Evolutionary conservation across 2,113 vertebrate genomes (phyloP), one percentile per base, ranked within the genome.

Genomic region (Fulmarus glacialis): DNA sequence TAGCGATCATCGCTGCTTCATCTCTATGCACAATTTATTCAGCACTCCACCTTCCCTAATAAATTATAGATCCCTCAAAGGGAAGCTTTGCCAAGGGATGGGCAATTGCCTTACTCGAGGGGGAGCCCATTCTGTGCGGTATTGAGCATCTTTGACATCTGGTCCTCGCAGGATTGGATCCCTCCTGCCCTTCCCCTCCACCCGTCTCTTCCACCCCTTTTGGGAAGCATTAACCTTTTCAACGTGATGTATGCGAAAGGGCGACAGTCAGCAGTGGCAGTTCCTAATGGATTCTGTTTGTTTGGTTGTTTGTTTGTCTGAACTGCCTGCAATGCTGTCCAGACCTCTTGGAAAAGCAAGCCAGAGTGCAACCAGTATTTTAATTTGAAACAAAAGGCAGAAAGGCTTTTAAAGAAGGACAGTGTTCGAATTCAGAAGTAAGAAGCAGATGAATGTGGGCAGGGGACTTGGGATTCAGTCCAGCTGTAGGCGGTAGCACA

Each of bases 191-290:
- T 92, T 94, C 92, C 90, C 91, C 84, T 94, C 86, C 6, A 0
- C 89, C 67, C 62, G 2, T 89, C 94, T 81, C 94, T 89, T n/a
- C 91, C 89, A 80, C 81, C 87, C 84, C 91, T 89, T 97, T 94
- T 91, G 97, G 94, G 96, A 96, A 91, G 82, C 91, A 95, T 97
- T 97, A 96, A 96, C 96, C 97, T 97, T 97, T 97, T 97, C 97
- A 97, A 95, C 14, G 94, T 94, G 95, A 97, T 93, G 95, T 93
- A 94, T 96, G 91, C 16, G 58, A 97, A 96, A 97, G 91, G 94
- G 97, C 84, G 93, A 96, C 96, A 97, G 97, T 94, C 95, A 90
- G 94, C 93, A 80, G 83, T 96, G 96, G 97, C 94, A 96, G 97
- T 32, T 97, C 96, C 96, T 96, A 96, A 94, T 95, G 94, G 97